Evolutionary conservation across 2,797 vertebrate genomes (phyloP).

Genomic region (Pitangus sulphuratus): DNA sequence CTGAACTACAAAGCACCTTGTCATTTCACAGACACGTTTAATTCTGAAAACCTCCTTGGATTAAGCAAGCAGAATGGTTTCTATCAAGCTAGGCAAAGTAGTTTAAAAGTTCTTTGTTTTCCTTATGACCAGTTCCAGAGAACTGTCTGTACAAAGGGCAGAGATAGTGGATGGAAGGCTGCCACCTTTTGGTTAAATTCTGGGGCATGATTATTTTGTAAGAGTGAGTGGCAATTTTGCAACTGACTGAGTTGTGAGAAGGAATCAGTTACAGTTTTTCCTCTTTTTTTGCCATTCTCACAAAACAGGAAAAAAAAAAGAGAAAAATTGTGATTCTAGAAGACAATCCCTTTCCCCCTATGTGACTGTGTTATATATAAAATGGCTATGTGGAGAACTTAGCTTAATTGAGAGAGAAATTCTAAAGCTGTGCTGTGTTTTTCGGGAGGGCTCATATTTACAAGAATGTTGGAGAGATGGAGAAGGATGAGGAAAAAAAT

Average conservation of each 20-base stretch:
- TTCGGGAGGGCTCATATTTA: neutral
- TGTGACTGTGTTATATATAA: neutral
- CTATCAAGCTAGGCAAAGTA: neutral
- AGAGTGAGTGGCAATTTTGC: neutral
- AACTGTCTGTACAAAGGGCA: neutral
- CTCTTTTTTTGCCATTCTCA: neutral
- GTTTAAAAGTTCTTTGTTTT: neutral
- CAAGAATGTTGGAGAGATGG: neutral
- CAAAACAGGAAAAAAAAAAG: neutral
- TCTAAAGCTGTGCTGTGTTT: neutral
- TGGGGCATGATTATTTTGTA: neutral
- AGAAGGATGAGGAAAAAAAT: neutral
- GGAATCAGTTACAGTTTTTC: neutral
- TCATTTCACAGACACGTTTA: neutral
- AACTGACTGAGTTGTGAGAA: neutral
- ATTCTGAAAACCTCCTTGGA: neutral
- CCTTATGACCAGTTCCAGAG: neutral
- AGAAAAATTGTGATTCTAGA: neutral
- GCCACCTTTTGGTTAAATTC: slow-evolving; percentile 18
- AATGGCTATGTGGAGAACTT: neutral
- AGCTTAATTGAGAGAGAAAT: neutral
- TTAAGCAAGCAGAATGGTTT: neutral
- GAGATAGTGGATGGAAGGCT: neutral
- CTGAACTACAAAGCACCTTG: neutral
- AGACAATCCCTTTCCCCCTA: neutral